Conservation (phyloP, 2,888 invertebrate genomes). For the Cetonia aurata region DNA sequence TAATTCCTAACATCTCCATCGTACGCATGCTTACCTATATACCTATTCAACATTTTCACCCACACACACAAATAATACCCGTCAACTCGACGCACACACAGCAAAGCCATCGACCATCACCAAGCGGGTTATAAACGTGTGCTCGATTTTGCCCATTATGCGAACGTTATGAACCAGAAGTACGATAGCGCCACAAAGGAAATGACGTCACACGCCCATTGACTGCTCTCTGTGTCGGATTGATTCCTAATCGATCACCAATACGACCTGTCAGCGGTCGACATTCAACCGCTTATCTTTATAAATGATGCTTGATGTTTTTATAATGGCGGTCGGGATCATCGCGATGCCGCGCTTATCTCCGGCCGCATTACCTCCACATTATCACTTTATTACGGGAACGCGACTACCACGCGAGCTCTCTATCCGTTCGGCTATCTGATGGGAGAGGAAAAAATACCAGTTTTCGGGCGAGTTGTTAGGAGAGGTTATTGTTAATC, state of each 20-base stretch:
- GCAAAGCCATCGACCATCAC: no score
- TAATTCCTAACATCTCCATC: not conserved
- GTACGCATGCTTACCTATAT: not conserved
- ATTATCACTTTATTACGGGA: conserved; percentile 55
- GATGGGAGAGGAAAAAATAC: conserved; percentile 3
- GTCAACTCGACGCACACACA: not conserved
- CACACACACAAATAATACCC: conserved; percentile 17
- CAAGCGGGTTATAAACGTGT: conserved; percentile 41
- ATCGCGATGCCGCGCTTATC: conserved; percentile 53
- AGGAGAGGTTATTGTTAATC: conserved; percentile 11
- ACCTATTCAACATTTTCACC: not conserved
- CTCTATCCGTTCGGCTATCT: not conserved
- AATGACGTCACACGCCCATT: conserved; percentile 68
- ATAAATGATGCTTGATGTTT: conserved; percentile 67
- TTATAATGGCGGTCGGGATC: conserved; percentile 61
- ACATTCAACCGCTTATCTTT: conserved; percentile 65
- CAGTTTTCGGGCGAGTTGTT: not conserved
- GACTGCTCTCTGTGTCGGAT: conserved; percentile 65
- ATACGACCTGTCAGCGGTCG: conserved; percentile 60
- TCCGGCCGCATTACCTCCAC: conserved; percentile 47
- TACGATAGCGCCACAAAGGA: conserved; percentile 67
- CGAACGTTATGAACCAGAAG: conserved; percentile 68
- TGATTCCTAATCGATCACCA: conserved; percentile 67
- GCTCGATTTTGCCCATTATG: conserved; percentile 61
- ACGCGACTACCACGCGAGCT: not conserved